Conservation (phyloP, 2,113 vertebrate genomes). For the Cyanoliseus patagonus region DNA sequence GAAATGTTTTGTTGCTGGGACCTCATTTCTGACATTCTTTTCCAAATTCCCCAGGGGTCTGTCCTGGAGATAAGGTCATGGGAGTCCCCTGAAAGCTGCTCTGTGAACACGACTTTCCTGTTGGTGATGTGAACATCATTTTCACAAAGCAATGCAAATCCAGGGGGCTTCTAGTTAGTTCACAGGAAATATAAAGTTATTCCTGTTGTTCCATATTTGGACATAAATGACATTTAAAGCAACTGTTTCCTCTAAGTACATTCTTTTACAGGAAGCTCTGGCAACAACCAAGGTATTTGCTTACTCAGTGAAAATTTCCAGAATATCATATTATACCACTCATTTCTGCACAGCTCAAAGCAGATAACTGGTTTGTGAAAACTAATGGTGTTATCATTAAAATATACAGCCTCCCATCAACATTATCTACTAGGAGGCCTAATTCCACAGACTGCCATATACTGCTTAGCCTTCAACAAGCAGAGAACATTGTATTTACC, state of each 20-base stretch:
- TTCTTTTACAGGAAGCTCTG: conserved; percentile 48
- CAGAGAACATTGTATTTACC: background rate
- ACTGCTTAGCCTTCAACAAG: background rate
- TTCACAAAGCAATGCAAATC: conserved; percentile 40
- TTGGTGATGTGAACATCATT: background rate
- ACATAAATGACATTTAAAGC: conserved; percentile 50
- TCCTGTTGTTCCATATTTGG: conserved; percentile 61
- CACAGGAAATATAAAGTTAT: conserved; percentile 61
- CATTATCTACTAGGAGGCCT: background rate
- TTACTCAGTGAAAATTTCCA: conserved; percentile 42
- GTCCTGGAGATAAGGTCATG: conserved; percentile 61
- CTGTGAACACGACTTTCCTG: conserved; percentile 39
- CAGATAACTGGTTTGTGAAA: background rate
- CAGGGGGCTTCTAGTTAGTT: conserved; percentile 38
- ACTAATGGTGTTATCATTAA: background rate
- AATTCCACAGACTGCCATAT: background rate
- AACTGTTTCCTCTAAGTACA: conserved; percentile 38
- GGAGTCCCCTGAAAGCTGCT: conserved; percentile 49
- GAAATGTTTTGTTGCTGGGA: background rate
- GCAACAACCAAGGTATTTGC: conserved; percentile 35
- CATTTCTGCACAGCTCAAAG: background rate
- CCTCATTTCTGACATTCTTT: conserved; percentile 45
- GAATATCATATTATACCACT: background rate
- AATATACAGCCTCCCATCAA: background rate
- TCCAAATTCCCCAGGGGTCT: background rate